Evolutionary conservation across 1,140 invertebrate species (phyloP).

Genomic region (Diorhabda elongata): DNA sequence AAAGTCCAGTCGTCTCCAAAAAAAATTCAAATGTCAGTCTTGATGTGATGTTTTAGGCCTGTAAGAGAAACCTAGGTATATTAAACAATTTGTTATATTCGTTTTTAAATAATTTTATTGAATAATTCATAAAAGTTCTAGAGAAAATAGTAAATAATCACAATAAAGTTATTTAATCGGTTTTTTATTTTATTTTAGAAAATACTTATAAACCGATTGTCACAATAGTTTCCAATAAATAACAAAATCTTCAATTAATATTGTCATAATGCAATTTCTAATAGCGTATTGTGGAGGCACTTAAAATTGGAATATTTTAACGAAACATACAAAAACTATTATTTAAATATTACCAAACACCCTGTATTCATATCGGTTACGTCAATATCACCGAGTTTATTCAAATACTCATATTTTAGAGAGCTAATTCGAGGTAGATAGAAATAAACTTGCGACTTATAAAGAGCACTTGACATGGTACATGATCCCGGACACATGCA

Average conservation of each 20-base stretch:
- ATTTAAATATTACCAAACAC: not conserved
- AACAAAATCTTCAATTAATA: slow-evolving; percentile 20
- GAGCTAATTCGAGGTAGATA: no score
- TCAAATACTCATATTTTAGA: no score
- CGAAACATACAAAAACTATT: not conserved
- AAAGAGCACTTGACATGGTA: no score
- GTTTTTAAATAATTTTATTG: slow-evolving; percentile 31
- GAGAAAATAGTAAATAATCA: slow-evolving; percentile 33
- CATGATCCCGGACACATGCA: no score
- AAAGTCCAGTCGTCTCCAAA: slow-evolving; percentile 47
- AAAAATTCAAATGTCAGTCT: slow-evolving; percentile 49
- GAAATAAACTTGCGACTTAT: no score
- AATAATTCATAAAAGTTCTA: slow-evolving; percentile 30
- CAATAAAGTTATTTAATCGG: slow-evolving; percentile 25
- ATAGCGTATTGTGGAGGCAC: slow-evolving; percentile 27
- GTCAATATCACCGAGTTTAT: no score
- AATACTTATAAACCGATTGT: slow-evolving; percentile 31
- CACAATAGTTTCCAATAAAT: slow-evolving; percentile 13
- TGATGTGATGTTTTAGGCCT: slow-evolving; percentile 45
- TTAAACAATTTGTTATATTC: slow-evolving; percentile 29
- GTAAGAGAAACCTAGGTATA: slow-evolving; percentile 45
- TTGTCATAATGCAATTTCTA: slow-evolving; percentile 26
- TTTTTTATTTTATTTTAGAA: slow-evolving; percentile 6
- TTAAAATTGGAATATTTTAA: slow-evolving; percentile 16
- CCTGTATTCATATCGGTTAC: not conserved